A percentile compares a stretch with the other conserved stretches of the same genome.
These are phyloP conservation scores for Lamellibrachia luymesi DNA, from an alignment of 1,140 invertebrate species.

Conservation along the genomic window DNA sequence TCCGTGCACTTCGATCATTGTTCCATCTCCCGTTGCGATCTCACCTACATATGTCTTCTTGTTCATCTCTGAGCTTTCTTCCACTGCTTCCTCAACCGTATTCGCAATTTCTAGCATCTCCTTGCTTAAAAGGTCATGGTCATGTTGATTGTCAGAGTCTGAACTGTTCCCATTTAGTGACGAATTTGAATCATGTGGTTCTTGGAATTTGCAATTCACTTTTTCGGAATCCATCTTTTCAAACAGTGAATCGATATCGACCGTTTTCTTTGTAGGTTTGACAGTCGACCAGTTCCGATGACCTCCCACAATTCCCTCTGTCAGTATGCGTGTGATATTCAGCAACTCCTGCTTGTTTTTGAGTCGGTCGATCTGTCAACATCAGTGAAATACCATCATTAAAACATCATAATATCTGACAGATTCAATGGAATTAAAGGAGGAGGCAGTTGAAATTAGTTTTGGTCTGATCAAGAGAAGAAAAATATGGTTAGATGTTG, in stretches of 20 bases:
- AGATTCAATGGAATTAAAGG: no score
- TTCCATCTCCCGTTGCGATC: neutral
- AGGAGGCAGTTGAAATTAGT: no score
- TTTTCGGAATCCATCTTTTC: slow-evolving; percentile 20
- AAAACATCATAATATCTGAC: neutral
- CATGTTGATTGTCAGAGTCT: neutral
- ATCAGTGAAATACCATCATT: neutral
- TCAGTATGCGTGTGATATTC: slow-evolving; percentile 68
- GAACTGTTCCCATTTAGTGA: neutral
- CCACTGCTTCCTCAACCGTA: neutral
- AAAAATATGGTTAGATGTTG: no score
- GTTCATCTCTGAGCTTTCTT: neutral
- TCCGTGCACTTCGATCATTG: neutral
- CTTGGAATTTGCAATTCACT: neutral
- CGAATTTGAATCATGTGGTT: neutral
- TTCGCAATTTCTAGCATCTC: neutral
- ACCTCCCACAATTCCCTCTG: slow-evolving; percentile 61
- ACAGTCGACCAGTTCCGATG: slow-evolving; percentile 17
- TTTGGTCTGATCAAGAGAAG: no score
- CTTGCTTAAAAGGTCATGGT: slow-evolving; percentile 9
- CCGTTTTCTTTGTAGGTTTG: slow-evolving; percentile 24
- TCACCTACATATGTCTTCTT: neutral
- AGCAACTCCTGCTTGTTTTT: slow-evolving; percentile 75
- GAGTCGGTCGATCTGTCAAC: slow-evolving; percentile 72
- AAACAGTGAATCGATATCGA: slow-evolving; percentile 26